Evolutionary conservation across 2,888 invertebrate genomes (phyloP), one percentile per base, ranked within the genome.

Genomic region (Phytoseiulus persimilis): DNA sequence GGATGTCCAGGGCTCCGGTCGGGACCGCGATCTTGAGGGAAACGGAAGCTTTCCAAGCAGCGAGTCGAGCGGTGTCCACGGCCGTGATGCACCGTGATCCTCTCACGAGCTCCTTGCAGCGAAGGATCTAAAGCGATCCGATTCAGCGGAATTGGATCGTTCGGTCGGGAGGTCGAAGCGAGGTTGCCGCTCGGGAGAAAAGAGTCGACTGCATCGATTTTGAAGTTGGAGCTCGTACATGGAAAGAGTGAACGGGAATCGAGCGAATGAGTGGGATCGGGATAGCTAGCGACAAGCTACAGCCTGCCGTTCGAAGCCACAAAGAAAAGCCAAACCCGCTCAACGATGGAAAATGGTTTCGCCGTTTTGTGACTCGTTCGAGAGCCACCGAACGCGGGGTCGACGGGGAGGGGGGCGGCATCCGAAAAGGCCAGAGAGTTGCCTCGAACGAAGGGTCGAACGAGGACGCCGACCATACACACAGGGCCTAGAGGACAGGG

Each of bases 281-380:
- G 39, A 6, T 3, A 39, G 39, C 39, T 39, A 9, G 39, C 39
- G 39, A 39, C 9, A 18, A 65, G 65, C 65, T 65, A 65, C 65
- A 65, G 65, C 65, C 65, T 14, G 65, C 11, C 65, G 65, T 65
- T 28, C 65, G 65, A 65, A 65, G 18, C 65, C 65, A 65, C 65
- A 65, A 65, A 65, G 65, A 28, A 65, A 65, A 6, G 65, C 65
- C 65, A 65, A 65, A 65, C 65, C 65, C 65, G 18, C 65, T 65
- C 65, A 65, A 65, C 65, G 65, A 65, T 65, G 65, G 65, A 65
- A 65, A 65, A 65, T 65, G 65, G 65, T 65, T 65, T 65, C 65
- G 65, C 65, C 65, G 65, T 65, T 65, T 65, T 65, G 65, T 65
- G 65, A 65, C 65, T 65, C 65, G 65, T 65, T 65, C 18, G 65